phyloP scores from a whole-genome alignment of 2,888 invertebrate species.

The Cryptus armator region DNA sequence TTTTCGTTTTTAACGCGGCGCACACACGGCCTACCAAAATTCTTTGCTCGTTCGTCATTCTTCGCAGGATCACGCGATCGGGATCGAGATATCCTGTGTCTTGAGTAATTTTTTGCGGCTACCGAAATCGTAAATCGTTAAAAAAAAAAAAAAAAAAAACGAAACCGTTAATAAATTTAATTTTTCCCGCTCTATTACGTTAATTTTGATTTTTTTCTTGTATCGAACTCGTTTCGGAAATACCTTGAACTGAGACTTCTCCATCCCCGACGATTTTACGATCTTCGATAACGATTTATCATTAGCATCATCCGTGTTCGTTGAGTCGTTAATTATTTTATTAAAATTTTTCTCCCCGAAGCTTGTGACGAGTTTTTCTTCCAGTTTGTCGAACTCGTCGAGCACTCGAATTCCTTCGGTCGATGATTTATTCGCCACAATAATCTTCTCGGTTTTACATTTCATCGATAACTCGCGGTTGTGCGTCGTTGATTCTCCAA shows the following conservation, averaged over 20 bases:
- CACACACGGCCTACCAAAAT: slow-evolving; percentile 77
- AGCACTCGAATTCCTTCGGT: slow-evolving; percentile 14
- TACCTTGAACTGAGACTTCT: slow-evolving; percentile 39
- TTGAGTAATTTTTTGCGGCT: slow-evolving; percentile 71
- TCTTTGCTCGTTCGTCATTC: slow-evolving; percentile 77
- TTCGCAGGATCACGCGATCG: slow-evolving; percentile 74
- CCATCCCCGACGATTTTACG: slow-evolving; percentile 9
- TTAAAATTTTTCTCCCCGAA: slow-evolving; percentile 5
- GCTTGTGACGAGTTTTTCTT: slow-evolving; percentile 6
- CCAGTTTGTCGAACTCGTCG: slow-evolving; percentile 19
- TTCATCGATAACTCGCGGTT: slow-evolving; percentile 39
- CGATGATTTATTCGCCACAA: slow-evolving; percentile 8
- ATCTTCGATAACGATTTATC: slow-evolving; percentile 12
- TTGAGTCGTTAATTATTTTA: slow-evolving; percentile 14
- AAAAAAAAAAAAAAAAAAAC: background rate
- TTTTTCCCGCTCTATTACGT: background rate
- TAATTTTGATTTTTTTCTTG: background rate
- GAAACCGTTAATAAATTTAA: background rate
- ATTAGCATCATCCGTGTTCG: slow-evolving; percentile 6
- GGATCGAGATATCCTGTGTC: slow-evolving; percentile 70
- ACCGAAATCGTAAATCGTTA: slow-evolving; percentile 18
- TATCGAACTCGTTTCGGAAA: background rate
- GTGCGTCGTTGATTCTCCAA: slow-evolving; percentile 1
- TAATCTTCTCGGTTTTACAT: slow-evolving; percentile 27
- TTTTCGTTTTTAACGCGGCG: slow-evolving; percentile 75